Conservation (phyloP, 2,888 invertebrate species). For the Cataglyphis cursor region DNA sequence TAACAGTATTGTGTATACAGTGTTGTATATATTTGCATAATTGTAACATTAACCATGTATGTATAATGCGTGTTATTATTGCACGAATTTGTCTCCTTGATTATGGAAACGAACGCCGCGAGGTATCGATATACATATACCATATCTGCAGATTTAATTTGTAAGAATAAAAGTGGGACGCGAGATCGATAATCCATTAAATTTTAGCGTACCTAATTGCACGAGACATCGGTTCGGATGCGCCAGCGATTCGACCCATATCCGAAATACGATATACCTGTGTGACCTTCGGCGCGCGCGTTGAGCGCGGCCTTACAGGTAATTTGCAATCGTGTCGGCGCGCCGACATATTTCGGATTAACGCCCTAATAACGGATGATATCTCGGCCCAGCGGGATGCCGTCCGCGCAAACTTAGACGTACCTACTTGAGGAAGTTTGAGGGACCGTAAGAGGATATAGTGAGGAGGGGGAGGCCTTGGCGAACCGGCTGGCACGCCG, state of each 20-base stretch:
- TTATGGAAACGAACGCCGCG: background rate
- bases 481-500: slow-evolving; percentile 42
- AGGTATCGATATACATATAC: background rate
- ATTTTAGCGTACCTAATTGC: slow-evolving; percentile 26
- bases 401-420: slow-evolving; percentile 79
- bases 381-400: slow-evolving; percentile 79
- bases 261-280: slow-evolving; percentile 5
- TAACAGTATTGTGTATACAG: background rate
- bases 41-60: background rate
- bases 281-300: slow-evolving; percentile 22
- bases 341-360: slow-evolving; percentile 81
- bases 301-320: slow-evolving; percentile 68
- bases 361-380: slow-evolving; percentile 83
- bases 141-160: background rate
- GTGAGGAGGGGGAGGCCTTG: slow-evolving; percentile 6
- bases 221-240: slow-evolving; percentile 14
- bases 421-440: slow-evolving; percentile 77
- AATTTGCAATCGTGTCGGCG: slow-evolving; percentile 79
- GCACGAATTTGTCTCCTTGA: background rate
- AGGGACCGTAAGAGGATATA: slow-evolving; percentile 76
- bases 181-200: slow-evolving; percentile 20
- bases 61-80: slow-evolving; percentile 5
- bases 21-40: slow-evolving; percentile 23
- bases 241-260: slow-evolving; percentile 9
- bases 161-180: slow-evolving; percentile 4